Conservation (phyloP, 2,797 vertebrate species). For the Dermochelys coriacea region DNA sequence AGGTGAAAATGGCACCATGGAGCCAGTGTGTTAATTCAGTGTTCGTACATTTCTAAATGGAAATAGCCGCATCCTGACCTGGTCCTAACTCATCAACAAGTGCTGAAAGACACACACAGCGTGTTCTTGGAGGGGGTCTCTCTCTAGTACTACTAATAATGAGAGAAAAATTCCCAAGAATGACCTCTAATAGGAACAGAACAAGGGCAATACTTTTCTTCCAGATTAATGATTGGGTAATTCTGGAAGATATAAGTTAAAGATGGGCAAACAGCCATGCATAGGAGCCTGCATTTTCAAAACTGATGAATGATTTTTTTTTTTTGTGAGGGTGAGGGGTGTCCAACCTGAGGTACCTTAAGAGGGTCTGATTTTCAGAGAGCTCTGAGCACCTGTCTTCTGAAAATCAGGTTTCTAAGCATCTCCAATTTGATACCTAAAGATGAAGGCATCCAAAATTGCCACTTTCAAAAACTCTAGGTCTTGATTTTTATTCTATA, state of each 20-base stretch:
- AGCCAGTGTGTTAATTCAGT: constrained; percentile 18
- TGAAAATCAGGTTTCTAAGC: neutral
- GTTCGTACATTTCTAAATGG: constrained; percentile 26
- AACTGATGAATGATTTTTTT: neutral
- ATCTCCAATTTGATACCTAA: neutral
- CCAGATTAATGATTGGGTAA: neutral
- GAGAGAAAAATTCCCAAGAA: neutral
- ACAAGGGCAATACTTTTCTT: neutral
- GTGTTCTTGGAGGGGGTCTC: neutral
- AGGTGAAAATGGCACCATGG: constrained; percentile 59
- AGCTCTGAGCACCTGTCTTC: neutral
- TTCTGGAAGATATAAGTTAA: neutral
- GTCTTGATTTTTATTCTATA: neutral
- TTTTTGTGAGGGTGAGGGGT: neutral
- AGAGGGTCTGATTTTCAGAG: neutral
- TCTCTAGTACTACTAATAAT: constrained; percentile 35
- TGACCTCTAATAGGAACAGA: neutral
- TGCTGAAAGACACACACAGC: constrained; percentile 29
- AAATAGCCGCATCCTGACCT: constrained; percentile 16
- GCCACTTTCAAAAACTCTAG: neutral
- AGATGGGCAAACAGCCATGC: neutral
- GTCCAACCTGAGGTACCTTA: neutral
- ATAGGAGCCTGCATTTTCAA: neutral
- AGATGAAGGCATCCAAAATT: neutral
- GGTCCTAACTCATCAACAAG: constrained; percentile 55